phyloP scores from a whole-genome alignment of 2,888 invertebrate species.

The Celastrina argiolus region DNA sequence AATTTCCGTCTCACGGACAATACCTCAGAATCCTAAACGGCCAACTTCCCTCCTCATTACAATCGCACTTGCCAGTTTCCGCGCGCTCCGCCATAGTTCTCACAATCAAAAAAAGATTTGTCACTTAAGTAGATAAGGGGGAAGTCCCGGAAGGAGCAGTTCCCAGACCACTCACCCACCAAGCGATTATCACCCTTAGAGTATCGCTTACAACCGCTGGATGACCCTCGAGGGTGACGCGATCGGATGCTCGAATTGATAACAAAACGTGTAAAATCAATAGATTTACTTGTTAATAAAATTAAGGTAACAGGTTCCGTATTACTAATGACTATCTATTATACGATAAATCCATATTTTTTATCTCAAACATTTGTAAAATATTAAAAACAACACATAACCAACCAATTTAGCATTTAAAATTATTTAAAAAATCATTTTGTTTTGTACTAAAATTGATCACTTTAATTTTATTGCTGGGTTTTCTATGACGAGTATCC shows the following conservation, averaged over 20 bases:
- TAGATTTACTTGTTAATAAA: not conserved
- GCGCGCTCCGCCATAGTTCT: conserved; percentile 52
- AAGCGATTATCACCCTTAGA: conserved; percentile 58
- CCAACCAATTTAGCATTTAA: no score
- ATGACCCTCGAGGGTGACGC: conserved; percentile 53
- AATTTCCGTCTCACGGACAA: not conserved
- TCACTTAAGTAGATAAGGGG: conserved; percentile 53
- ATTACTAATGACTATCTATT: no score
- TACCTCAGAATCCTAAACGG: conserved; percentile 15
- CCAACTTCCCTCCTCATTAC: conserved; percentile 33
- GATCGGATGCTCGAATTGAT: conserved; percentile 41
- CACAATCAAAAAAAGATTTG: conserved; percentile 77
- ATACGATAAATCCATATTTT: no score
- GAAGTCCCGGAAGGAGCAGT: conserved; percentile 56
- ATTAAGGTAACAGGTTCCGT: no score
- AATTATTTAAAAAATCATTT: no score
- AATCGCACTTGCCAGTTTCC: conserved; percentile 38
- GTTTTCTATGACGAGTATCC: conserved; percentile 39
- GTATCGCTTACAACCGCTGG: conserved; percentile 54
- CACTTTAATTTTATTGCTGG: not conserved
- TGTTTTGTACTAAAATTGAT: no score
- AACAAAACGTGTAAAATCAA: conserved; percentile 13
- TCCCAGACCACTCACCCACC: conserved; percentile 60
- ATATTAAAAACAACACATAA: no score
- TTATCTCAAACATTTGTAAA: no score